A percentile compares a stretch with the other conserved stretches of the same genome.
These are phyloP conservation scores for Platypus cylindrus DNA, from an alignment of 2,888 invertebrate species.

Conservation along the genomic window DNA sequence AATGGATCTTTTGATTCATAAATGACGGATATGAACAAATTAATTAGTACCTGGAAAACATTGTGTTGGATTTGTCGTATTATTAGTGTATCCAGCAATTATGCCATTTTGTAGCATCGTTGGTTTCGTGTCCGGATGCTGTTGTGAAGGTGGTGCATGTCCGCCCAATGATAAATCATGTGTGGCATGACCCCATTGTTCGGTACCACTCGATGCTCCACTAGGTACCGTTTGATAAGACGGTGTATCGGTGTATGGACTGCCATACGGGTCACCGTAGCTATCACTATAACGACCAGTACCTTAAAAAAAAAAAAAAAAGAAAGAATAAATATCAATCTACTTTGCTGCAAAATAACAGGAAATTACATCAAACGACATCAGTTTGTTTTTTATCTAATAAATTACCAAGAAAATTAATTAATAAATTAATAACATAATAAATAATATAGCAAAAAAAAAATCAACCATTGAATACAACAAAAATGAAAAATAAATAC, in stretches of 20 bases:
- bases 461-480: too few relatives aligned
- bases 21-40: neutral
- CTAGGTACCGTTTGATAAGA: conserved; percentile 59
- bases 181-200: conserved; percentile 39
- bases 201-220: conserved; percentile 31
- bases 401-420: too few relatives aligned
- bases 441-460: too few relatives aligned
- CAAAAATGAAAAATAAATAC: too few relatives aligned
- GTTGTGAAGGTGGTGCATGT: conserved; percentile 25
- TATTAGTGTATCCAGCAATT: conserved; percentile 38
- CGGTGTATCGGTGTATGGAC: conserved; percentile 33
- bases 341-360: too few relatives aligned
- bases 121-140: conserved; percentile 34
- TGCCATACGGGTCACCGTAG: conserved; percentile 48
- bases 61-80: conserved; percentile 43
- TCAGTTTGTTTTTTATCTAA: too few relatives aligned
- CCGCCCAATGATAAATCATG: conserved; percentile 37
- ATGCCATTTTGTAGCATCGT: conserved; percentile 45
- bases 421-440: too few relatives aligned
- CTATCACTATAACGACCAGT: conserved; percentile 40
- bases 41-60: conserved; percentile 48
- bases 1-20: neutral
- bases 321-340: too few relatives aligned
- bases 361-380: too few relatives aligned
- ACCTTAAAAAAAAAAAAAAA: conserved; percentile 21